Evolutionary conservation across 2,113 vertebrate genomes (phyloP), one percentile per base, ranked within the genome.

Genomic region (Rhinopomastus cyanomelas): DNA sequence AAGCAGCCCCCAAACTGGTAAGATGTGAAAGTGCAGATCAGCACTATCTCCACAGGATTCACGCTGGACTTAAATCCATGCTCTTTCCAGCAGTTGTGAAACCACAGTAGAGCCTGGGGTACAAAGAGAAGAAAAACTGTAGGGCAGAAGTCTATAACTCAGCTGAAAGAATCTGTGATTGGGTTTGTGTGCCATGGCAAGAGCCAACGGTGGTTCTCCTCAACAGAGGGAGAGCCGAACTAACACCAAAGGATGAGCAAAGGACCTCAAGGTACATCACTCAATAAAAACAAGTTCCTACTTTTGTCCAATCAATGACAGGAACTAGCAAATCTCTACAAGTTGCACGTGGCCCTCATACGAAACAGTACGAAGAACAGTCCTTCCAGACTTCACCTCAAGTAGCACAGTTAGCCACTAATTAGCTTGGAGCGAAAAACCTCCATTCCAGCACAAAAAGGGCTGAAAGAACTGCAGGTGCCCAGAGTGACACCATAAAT

Each of bases 401-500:
- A 68, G 49, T 42, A 81, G 55, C 71, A 81, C 15, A 11, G 55
- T 20, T 42, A 76, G 81, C 48, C 71, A 62, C 23, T 59, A 92
- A 66, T 73, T 60, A 81, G 59, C 37, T 81, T 11, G 16, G 2
- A 67, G 27, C 76, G 76, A 59, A 53, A 90, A 92, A 67, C 23
- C 52, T 85, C 86, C 81, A 66, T 16, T 36, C 20, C 77, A 55
- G 59, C 17, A 61, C 62, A 87, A 36, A 72, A 79, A 59, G 53
- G 74, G 62, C 2, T 69, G 66, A 37, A 88, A 76, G 55, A 91
- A 62, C 44, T 69, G 83, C 88, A 90, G 86, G 64, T 88, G 86
- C 67, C 86, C 84, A 55, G 37, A 85, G 55, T 8, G 11, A 88
- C 71, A 92, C 88, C 90, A 93, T 85, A 91, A 95, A 95, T 92